Percentiles rank a stretch among this genome's conserved stretches.
phyloP scores from a whole-genome alignment of 2,797 vertebrate species.

The Halcyon leucocephala region DNA sequence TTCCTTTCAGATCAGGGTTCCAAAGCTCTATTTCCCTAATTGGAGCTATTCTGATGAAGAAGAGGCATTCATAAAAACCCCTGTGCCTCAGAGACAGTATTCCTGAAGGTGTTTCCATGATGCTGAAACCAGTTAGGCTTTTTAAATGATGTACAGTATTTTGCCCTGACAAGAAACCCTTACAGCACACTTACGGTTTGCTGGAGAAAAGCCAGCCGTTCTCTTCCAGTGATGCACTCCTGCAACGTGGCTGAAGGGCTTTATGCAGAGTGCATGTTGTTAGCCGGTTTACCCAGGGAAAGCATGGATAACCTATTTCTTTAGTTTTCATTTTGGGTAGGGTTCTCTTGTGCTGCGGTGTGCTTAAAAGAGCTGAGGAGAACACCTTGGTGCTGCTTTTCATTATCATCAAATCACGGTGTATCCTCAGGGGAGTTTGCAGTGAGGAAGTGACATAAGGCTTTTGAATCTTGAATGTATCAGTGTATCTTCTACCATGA shows the following conservation, averaged over 20 bases:
- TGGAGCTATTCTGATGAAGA: not conserved
- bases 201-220: not conserved
- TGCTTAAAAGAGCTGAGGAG: not conserved
- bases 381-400: not conserved
- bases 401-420: not conserved
- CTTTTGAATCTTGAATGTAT: not conserved
- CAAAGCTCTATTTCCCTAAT: not conserved
- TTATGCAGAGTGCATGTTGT: not conserved
- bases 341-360: not conserved
- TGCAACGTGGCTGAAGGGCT: not conserved
- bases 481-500: not conserved
- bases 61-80: not conserved
- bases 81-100: not conserved
- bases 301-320: rapidly evolving
- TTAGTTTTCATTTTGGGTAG: not conserved
- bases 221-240: not conserved
- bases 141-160: not conserved
- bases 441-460: not conserved
- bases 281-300: not conserved
- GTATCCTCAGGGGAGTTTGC: not conserved
- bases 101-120: not conserved
- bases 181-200: not conserved
- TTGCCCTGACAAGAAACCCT: not conserved
- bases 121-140: not conserved
- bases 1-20: not conserved